Base-by-base conservation (phyloP, 2,888 invertebrate species). In the Toxonevra muliebris region DNA sequence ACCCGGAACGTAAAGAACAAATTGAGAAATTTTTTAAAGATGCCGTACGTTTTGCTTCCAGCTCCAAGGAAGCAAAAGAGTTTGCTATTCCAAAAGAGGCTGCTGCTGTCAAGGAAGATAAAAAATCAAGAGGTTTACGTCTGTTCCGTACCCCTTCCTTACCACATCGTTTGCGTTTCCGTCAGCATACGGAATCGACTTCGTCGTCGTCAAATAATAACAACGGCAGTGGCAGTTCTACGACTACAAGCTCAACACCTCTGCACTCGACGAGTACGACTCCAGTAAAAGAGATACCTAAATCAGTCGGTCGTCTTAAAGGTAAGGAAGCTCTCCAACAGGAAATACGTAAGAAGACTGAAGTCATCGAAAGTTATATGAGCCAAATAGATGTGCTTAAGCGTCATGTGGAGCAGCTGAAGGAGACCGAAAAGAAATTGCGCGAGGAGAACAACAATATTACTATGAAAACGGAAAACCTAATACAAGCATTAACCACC, bases 311-410 rank as follows among this genome's bases (percentile, higher is more conserved):
- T 9, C 80, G 82, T 3, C 74, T 88, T n/a, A 85, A 86, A 73
- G 87, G 87, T 68, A 88, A 88, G 79, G 85, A 85, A 73, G 84
- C 85, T 0, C 75, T 85, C 52, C 80, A 84, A 66, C 86, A 87
- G 19, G 88, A 88, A 79, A 87, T 88, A 69, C 85, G 86, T 70
- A 86, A 86, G 71, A 88, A 88, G 82, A 87, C 87, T 71, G 83
- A 84, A 63, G 84, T 83, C 45, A 86, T 88, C 57, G 85, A 85
- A 71, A 88, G 87, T 68, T 82, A 88, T 66, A 78, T 83, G 1
- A 86, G 85, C 60, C 87, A 88, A 74, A 79, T 88, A 52, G 87
- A 88, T 71, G 87, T 87, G 61, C 79, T 87, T 66, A 87, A 87
- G 70, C 79, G 82, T n/a, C 84, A 86, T 71, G 81, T 87, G 12